Percentiles rank a stretch among this genome's conserved stretches.
These are phyloP conservation scores for Habropoda laboriosa DNA, from an alignment of 1,140 invertebrate genomes.

Conservation along the genomic window DNA sequence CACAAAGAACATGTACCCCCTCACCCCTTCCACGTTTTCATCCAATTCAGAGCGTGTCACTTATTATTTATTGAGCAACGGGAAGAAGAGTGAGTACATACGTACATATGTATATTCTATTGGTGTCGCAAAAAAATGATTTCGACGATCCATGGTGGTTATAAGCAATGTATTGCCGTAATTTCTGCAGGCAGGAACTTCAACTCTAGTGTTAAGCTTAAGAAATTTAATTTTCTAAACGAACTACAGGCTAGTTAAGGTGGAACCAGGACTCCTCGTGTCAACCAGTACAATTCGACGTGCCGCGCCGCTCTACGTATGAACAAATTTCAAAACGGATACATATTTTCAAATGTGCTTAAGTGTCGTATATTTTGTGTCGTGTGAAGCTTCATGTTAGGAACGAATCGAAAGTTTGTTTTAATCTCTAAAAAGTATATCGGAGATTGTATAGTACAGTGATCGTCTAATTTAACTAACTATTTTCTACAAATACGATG, in stretches of 20 bases:
- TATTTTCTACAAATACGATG: no score
- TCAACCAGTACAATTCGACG: not conserved
- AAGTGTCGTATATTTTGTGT: not conserved
- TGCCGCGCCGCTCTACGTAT: not conserved
- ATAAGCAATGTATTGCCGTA: slow-evolving; percentile 3
- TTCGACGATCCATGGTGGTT: slow-evolving; percentile 23
- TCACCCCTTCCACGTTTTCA: no score
- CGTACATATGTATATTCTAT: no score
- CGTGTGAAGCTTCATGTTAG: no score
- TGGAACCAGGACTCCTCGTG: slow-evolving; percentile 18
- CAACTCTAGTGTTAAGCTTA: slow-evolving; percentile 63
- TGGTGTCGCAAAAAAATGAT: not conserved
- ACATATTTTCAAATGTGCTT: slow-evolving; percentile 55
- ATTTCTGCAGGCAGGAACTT: slow-evolving; percentile 70
- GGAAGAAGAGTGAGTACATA: not conserved
- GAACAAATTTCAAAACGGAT: no score
- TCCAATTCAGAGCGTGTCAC: no score
- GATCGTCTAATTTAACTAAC: no score
- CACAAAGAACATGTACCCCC: no score
- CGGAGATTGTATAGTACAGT: no score
- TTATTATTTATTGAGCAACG: not conserved
- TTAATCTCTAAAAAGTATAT: not conserved
- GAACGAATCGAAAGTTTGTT: not conserved
- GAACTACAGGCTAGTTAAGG: slow-evolving; percentile 15
- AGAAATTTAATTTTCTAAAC: slow-evolving; percentile 67